Conservation (phyloP, 2,888 invertebrate species). For the Eurytoma californica region DNA sequence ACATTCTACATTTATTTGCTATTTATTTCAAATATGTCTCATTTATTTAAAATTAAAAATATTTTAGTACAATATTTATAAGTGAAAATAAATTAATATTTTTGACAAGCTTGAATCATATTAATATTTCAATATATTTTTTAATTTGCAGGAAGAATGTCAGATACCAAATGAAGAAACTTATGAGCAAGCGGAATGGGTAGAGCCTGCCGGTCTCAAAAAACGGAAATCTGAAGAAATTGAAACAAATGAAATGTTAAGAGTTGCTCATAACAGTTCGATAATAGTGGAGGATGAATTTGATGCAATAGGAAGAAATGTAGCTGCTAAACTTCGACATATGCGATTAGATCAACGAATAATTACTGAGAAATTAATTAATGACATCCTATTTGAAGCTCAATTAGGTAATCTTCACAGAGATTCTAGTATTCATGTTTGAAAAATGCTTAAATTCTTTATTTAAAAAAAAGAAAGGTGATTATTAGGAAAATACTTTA, state of each 20-base stretch:
- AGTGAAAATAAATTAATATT: no score
- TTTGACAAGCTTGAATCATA: background rate
- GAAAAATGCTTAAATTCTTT: constrained; percentile 53
- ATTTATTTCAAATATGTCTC: no score
- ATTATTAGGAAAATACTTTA: constrained; percentile 25
- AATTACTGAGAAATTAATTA: constrained; percentile 75
- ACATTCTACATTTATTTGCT: background rate
- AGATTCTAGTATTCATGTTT: constrained; percentile 73
- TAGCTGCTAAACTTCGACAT: constrained; percentile 74
- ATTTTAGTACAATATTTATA: no score
- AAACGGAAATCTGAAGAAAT: constrained; percentile 66
- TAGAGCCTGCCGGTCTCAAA: constrained; percentile 62
- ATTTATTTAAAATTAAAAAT: no score
- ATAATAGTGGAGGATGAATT: constrained; percentile 71
- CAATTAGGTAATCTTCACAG: constrained; percentile 74
- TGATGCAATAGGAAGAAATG: constrained; percentile 73
- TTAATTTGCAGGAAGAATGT: constrained; percentile 66
- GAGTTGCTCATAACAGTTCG: constrained; percentile 67
- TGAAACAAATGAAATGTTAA: constrained; percentile 66
- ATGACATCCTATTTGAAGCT: constrained; percentile 75
- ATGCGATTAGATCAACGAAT: constrained; percentile 74
- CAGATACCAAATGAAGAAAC: constrained; percentile 64
- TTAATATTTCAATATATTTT: constrained; percentile 27
- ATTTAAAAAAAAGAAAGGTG: constrained; percentile 20
- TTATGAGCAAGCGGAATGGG: constrained; percentile 66